A percentile compares a stretch with the other conserved stretches of the same genome.
These are phyloP conservation scores for Diprion similis DNA, from an alignment of 1,140 invertebrate species.

Conservation along the genomic window DNA sequence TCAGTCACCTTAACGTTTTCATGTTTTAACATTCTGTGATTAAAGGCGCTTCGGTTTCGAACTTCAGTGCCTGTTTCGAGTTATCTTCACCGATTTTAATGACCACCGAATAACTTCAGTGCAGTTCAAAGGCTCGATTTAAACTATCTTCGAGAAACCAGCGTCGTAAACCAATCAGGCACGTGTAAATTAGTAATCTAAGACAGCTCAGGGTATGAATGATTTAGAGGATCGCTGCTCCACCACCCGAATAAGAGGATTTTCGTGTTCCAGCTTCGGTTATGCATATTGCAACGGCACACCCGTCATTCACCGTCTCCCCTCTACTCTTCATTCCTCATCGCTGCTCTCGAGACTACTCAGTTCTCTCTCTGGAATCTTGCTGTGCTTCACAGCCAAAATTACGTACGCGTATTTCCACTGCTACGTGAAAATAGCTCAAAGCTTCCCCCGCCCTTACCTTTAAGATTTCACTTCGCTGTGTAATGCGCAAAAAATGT, in stretches of 20 bases:
- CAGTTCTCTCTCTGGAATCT: constrained; percentile 7
- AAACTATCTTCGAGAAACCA: background rate
- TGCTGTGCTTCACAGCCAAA: background rate
- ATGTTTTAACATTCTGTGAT: too few relatives aligned
- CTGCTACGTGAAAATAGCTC: too few relatives aligned
- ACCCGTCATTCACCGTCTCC: constrained; percentile 55
- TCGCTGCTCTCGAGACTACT: constrained; percentile 20
- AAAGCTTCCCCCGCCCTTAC: too few relatives aligned
- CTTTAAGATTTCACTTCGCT: too few relatives aligned
- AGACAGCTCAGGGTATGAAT: constrained; percentile 38
- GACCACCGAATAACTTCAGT: background rate
- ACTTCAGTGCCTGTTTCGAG: too few relatives aligned
- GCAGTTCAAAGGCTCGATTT: background rate
- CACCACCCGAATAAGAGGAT: constrained; percentile 52
- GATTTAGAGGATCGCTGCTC: constrained; percentile 47
- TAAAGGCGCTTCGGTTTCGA: too few relatives aligned
- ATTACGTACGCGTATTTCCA: background rate
- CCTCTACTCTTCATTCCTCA: background rate
- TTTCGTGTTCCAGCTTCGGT: constrained; percentile 50
- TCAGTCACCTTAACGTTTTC: too few relatives aligned
- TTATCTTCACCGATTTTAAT: background rate
- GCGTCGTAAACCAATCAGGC: constrained; percentile 6
- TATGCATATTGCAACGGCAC: constrained; percentile 59
- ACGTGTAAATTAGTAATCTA: constrained; percentile 9
- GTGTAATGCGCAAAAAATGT: too few relatives aligned